phyloP scores from a whole-genome alignment of 2,888 invertebrate species.

The Catocala sponsa region DNA sequence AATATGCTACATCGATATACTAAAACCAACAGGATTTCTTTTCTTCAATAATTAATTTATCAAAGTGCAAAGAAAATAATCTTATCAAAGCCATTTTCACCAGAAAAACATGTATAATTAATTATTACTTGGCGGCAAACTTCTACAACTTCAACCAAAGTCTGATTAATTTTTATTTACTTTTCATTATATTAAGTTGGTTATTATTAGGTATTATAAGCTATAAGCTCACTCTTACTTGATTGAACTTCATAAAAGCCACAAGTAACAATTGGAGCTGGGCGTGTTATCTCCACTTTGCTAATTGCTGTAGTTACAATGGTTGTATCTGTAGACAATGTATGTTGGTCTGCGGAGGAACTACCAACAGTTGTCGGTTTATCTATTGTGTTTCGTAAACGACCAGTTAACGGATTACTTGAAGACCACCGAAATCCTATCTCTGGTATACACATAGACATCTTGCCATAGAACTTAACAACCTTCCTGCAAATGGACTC shows the following conservation, averaged over 20 bases:
- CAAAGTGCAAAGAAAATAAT: too few relatives aligned
- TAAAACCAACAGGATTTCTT: too few relatives aligned
- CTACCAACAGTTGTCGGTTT: conserved; percentile 42
- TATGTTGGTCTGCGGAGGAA: conserved; percentile 27
- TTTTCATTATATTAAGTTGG: too few relatives aligned
- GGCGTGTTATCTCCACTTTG: conserved; percentile 40
- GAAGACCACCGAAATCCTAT: conserved; percentile 32
- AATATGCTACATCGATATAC: too few relatives aligned
- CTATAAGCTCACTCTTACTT: too few relatives aligned
- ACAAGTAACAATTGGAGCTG: conserved; percentile 20
- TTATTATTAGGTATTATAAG: too few relatives aligned
- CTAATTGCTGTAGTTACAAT: conserved; percentile 48
- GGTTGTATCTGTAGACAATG: conserved; percentile 28
- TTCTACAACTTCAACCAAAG: too few relatives aligned
- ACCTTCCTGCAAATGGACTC: background rate
- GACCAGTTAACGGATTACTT: conserved; percentile 50
- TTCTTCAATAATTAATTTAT: too few relatives aligned
- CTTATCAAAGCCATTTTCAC: too few relatives aligned
- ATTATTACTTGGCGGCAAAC: too few relatives aligned
- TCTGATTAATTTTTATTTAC: too few relatives aligned
- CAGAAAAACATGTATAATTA: too few relatives aligned
- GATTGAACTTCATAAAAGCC: background rate
- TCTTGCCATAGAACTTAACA: background rate
- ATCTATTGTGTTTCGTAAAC: conserved; percentile 41
- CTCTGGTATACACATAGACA: conserved; percentile 8